Conservation (phyloP, 2,888 invertebrate genomes). For the Scrobipalpa costella region DNA sequence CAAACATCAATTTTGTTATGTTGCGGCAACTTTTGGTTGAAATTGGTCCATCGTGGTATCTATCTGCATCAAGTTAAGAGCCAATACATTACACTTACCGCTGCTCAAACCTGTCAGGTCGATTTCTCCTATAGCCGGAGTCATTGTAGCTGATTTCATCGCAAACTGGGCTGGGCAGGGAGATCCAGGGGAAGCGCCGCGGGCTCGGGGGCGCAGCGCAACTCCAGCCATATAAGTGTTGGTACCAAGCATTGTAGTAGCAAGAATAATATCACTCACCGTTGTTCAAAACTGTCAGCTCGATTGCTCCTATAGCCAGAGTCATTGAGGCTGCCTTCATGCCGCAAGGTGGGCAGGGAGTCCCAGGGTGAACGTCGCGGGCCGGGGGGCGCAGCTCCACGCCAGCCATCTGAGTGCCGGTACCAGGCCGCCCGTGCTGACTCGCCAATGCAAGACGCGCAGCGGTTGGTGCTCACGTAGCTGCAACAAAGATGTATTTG, state of each 20-base stretch:
- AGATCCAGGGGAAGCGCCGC: slow-evolving; percentile 93
- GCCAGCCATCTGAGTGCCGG: slow-evolving; percentile 94
- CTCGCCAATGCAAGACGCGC: slow-evolving; percentile 94
- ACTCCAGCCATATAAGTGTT: slow-evolving; percentile 94
- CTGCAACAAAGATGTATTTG: slow-evolving; percentile 43
- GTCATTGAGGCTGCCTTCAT: slow-evolving; percentile 92
- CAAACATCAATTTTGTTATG: too few relatives aligned
- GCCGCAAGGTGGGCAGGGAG: slow-evolving; percentile 90
- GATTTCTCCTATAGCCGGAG: slow-evolving; percentile 92
- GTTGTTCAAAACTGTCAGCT: slow-evolving; percentile 92
- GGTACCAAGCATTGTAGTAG: slow-evolving; percentile 87
- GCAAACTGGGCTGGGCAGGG: slow-evolving; percentile 90
- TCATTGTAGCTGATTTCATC: slow-evolving; percentile 93
- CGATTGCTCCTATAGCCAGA: slow-evolving; percentile 93
- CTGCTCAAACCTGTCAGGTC: slow-evolving; percentile 93
- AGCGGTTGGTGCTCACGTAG: slow-evolving; percentile 84
- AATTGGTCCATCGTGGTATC: too few relatives aligned
- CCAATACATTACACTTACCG: slow-evolving; percentile 57
- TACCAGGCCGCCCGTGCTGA: slow-evolving; percentile 94
- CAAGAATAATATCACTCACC: too few relatives aligned
- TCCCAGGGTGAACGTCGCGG: slow-evolving; percentile 94
- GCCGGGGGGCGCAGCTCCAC: slow-evolving; percentile 75
- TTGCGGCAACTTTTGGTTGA: too few relatives aligned
- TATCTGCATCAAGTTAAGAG: too few relatives aligned
- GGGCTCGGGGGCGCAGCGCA: slow-evolving; percentile 80